Percentiles rank a stretch among this genome's conserved stretches.
Evolutionary conservation across 2,888 invertebrate species (phyloP).

Genomic region (Mellilla xanthometata): DNA sequence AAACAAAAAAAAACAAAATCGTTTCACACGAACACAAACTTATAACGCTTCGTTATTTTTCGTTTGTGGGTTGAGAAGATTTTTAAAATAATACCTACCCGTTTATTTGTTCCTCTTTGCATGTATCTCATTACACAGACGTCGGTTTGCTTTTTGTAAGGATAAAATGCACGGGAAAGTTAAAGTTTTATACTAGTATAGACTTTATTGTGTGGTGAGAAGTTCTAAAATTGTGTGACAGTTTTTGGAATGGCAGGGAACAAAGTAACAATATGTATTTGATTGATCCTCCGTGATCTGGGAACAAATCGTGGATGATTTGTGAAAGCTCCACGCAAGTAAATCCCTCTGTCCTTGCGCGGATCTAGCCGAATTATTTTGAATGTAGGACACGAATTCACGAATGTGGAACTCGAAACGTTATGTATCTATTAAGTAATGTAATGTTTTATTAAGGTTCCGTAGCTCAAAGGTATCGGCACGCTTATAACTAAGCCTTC

Average conservation of each 20-base stretch:
- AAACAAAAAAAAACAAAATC: no score
- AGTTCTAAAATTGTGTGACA: conserved; percentile 20
- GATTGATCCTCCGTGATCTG: conserved; percentile 35
- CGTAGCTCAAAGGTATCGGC: no score
- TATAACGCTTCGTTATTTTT: no score
- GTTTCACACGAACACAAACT: no score
- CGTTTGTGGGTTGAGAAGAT: no score
- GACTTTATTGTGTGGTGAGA: conserved; percentile 14
- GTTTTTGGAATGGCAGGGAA: conserved; percentile 3
- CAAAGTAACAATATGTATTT: conserved; percentile 34
- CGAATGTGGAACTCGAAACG: conserved; percentile 7
- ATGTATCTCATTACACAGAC: conserved; percentile 32
- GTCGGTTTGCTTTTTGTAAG: conserved; percentile 18
- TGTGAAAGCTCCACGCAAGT: conserved; percentile 26
- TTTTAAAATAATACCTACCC: conserved; percentile 35
- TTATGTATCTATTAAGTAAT: background rate
- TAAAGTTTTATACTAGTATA: no score
- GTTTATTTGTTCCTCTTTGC: conserved; percentile 47
- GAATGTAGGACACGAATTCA: conserved; percentile 16
- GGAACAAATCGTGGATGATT: conserved; percentile 31
- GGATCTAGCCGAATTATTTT: conserved; percentile 19
- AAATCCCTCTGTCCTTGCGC: conserved; percentile 25
- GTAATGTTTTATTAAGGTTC: no score
- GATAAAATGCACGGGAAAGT: no score
- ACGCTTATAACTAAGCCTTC: no score